These are phyloP conservation scores for Scylla paramamosain DNA, from an alignment of 1,140 invertebrate genomes.

Conservation along the genomic window DNA sequence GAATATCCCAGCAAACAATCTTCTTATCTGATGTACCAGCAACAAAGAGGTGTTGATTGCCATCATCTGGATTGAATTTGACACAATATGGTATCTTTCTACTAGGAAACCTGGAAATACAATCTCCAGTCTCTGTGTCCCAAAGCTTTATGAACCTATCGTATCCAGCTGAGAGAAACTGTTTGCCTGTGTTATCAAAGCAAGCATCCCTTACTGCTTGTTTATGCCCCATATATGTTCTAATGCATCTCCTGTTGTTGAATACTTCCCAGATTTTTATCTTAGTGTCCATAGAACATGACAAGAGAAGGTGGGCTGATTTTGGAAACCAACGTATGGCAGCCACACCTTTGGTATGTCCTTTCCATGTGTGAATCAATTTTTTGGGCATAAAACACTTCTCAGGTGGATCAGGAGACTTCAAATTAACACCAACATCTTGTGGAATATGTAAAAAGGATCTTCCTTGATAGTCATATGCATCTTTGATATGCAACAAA, in stretches of 20 bases:
- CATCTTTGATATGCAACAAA: slow-evolving; percentile 96
- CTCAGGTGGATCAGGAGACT: slow-evolving; percentile 94
- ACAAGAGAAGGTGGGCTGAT: slow-evolving; percentile 96
- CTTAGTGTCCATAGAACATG: slow-evolving; percentile 97
- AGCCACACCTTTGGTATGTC: slow-evolving; percentile 98
- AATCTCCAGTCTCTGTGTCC: slow-evolving; percentile 98
- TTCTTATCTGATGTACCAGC: slow-evolving; percentile 99
- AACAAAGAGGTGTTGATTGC: slow-evolving; percentile 98
- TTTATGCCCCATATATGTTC: slow-evolving; percentile 97
- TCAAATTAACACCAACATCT: slow-evolving; percentile 97
- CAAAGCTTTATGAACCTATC: slow-evolving; percentile 96
- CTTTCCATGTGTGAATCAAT: slow-evolving; percentile 97
- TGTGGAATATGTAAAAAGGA: slow-evolving; percentile 97
- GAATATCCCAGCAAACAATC: slow-evolving; percentile 98
- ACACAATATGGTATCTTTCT: slow-evolving; percentile 98
- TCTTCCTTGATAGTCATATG: slow-evolving; percentile 97
- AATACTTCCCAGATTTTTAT: slow-evolving; percentile 99
- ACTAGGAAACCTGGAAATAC: slow-evolving; percentile 94
- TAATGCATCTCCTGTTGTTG: slow-evolving; percentile 94
- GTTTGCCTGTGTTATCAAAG: slow-evolving; percentile 96
- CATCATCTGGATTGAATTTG: slow-evolving; percentile 98
- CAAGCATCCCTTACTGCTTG: slow-evolving; percentile 98
- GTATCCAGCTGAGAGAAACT: slow-evolving; percentile 94
- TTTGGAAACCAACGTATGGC: slow-evolving; percentile 97
- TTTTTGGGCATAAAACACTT: slow-evolving; percentile 99